Conservation (phyloP, 2,797 vertebrate species). For the Alouatta caraya region DNA sequence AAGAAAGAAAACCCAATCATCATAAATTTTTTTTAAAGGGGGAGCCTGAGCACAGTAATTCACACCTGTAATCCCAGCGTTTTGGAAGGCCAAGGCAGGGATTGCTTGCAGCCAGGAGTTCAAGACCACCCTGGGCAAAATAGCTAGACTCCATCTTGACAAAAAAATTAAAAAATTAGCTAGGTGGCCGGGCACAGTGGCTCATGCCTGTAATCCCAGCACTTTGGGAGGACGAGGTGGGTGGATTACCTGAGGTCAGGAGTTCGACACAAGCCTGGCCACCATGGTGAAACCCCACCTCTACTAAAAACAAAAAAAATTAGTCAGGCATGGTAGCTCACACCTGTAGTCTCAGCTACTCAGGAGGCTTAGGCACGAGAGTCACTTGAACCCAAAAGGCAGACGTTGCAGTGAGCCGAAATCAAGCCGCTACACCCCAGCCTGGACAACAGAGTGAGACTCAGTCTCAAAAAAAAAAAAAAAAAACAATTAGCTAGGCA, state of each 20-base stretch:
- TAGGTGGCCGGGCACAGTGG: not conserved
- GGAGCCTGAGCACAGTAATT: not conserved
- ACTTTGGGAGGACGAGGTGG: no score
- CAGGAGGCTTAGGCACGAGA: no score
- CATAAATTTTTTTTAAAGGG: not conserved
- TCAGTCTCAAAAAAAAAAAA: not conserved
- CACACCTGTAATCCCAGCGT: not conserved
- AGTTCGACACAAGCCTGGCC: no score
- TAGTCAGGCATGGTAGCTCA: no score
- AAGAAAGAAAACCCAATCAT: not conserved
- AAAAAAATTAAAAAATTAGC: not conserved
- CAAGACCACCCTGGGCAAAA: not conserved
- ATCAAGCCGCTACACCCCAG: no score
- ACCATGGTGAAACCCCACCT: no score
- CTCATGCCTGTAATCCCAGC: not conserved
- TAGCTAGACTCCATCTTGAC: not conserved
- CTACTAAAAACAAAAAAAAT: no score
- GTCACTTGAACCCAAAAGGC: no score
- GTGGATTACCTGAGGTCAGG: no score
- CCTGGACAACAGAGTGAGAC: no score
- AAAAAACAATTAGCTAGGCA: not conserved
- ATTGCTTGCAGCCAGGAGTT: not conserved
- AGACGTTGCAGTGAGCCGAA: no score
- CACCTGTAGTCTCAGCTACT: no score
- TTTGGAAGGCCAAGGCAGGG: not conserved